Evolutionary conservation across 1,140 invertebrate genomes (phyloP).

Genomic region (Protaetia brevitarsis): DNA sequence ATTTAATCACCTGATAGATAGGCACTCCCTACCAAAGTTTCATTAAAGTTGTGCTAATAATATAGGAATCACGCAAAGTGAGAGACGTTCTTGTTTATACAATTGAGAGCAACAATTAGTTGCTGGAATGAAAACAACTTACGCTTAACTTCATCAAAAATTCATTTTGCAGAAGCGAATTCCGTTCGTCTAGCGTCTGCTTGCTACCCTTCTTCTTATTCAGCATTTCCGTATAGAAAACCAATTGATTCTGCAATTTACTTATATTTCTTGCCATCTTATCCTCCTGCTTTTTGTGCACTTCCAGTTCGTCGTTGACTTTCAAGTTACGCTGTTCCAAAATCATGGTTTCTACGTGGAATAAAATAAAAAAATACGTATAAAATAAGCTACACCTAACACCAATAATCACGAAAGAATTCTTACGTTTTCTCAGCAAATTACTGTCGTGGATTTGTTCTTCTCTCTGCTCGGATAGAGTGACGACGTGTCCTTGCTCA

Average conservation of each 20-base stretch:
- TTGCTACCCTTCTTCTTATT: conserved; percentile 59
- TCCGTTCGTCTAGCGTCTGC: conserved; percentile 59
- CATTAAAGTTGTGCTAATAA: too few relatives aligned
- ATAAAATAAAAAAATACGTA: not conserved
- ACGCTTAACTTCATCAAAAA: conserved; percentile 54
- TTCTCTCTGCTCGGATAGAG: conserved; percentile 63
- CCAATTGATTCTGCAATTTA: conserved; percentile 57
- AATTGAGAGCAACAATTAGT: too few relatives aligned
- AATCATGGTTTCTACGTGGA: conserved; percentile 61
- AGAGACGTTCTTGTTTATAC: too few relatives aligned
- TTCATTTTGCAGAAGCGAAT: conserved; percentile 56
- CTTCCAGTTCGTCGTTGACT: conserved; percentile 61
- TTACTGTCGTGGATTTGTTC: conserved; percentile 63
- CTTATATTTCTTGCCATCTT: conserved; percentile 59
- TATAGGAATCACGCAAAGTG: too few relatives aligned
- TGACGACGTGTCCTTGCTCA: conserved; percentile 66
- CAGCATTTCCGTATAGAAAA: conserved; percentile 58
- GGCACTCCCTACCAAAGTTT: too few relatives aligned
- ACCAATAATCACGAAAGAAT: conserved; percentile 8
- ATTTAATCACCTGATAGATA: too few relatives aligned
- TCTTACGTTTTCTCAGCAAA: conserved; percentile 65
- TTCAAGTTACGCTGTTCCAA: conserved; percentile 72
- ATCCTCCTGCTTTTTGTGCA: conserved; percentile 55
- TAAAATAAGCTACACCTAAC: not conserved
- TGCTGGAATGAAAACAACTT: not conserved